A percentile compares a stretch with the other conserved stretches of the same genome.
Conservation (phyloP, 2,888 invertebrate species). For the Macropis europaea region DNA sequence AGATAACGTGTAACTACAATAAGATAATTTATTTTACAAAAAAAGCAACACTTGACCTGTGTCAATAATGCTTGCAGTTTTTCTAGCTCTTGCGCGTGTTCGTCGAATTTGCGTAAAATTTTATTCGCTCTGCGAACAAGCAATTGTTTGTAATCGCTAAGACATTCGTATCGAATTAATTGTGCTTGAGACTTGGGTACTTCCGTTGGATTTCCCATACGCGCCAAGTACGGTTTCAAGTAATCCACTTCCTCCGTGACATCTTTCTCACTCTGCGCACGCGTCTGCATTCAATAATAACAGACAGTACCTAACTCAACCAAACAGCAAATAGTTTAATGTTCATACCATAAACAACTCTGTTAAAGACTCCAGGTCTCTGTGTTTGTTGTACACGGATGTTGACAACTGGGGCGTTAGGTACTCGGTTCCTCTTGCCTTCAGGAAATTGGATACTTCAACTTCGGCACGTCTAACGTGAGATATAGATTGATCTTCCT, state of each 20-base stretch:
- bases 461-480: slow-evolving; percentile 81
- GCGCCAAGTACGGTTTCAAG: slow-evolving; percentile 84
- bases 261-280: slow-evolving; percentile 82
- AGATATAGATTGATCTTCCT: slow-evolving; percentile 83
- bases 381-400: slow-evolving; percentile 82
- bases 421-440: slow-evolving; percentile 80
- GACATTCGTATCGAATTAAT: slow-evolving; percentile 82
- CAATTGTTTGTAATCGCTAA: slow-evolving; percentile 85
- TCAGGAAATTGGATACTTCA: slow-evolving; percentile 80
- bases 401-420: slow-evolving; percentile 80
- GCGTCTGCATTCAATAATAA: slow-evolving; percentile 27
- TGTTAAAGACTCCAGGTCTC: slow-evolving; percentile 75
- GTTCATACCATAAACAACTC: slow-evolving; percentile 55
- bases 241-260: slow-evolving; percentile 84
- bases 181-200: slow-evolving; percentile 80
- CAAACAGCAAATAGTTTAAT: not conserved
- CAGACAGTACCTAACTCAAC: slow-evolving; percentile 81
- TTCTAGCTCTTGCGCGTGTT: slow-evolving; percentile 81
- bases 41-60: slow-evolving; percentile 57
- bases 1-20: not conserved
- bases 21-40: not conserved
- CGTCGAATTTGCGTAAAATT: slow-evolving; percentile 85
- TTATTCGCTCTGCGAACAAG: slow-evolving; percentile 84
- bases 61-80: slow-evolving; percentile 82
- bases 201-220: slow-evolving; percentile 81